phyloP scores from a whole-genome alignment of 2,888 invertebrate species.

The Agrilus cyanescens region DNA sequence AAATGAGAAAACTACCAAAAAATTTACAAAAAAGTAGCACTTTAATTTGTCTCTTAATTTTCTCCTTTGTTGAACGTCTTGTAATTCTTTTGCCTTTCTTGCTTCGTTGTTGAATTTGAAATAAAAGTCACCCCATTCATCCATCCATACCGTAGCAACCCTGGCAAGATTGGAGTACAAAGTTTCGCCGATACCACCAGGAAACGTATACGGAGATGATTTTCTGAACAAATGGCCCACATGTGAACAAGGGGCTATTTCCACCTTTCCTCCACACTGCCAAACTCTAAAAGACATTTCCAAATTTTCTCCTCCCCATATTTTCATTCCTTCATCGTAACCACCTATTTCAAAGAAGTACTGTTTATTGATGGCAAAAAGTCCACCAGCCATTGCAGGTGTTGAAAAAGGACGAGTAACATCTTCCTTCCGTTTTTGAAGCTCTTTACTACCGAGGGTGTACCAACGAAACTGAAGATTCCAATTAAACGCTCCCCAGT shows the following conservation, averaged over 20 bases:
- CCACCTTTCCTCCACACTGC: constrained; percentile 87
- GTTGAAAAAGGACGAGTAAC: constrained; percentile 61
- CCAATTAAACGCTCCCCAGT: constrained; percentile 99
- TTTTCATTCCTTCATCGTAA: constrained; percentile 62
- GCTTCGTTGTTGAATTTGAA: constrained; percentile 74
- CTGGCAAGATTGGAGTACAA: constrained; percentile 83
- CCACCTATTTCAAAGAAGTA: constrained; percentile 80
- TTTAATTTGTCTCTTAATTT: constrained; percentile 40
- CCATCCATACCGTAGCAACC: constrained; percentile 96
- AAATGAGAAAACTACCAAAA: too few relatives aligned
- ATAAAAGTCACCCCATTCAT: constrained; percentile 88
- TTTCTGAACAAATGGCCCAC: constrained; percentile 89
- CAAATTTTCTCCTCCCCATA: constrained; percentile 98
- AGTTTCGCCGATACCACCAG: constrained; percentile 81
- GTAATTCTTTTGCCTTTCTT: constrained; percentile 44
- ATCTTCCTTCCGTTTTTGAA: constrained; percentile 48
- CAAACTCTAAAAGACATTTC: constrained; percentile 93
- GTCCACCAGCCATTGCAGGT: constrained; percentile 89
- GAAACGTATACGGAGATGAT: constrained; percentile 90
- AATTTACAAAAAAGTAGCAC: too few relatives aligned
- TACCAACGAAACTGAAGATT: constrained; percentile 82
- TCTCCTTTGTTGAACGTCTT: constrained; percentile 51
- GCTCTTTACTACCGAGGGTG: constrained; percentile 54
- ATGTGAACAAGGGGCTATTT: constrained; percentile 86
- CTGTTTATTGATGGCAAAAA: constrained; percentile 77